phyloP scores from a whole-genome alignment of 1,140 invertebrate genomes.

The Caenorhabditis latens region DNA sequence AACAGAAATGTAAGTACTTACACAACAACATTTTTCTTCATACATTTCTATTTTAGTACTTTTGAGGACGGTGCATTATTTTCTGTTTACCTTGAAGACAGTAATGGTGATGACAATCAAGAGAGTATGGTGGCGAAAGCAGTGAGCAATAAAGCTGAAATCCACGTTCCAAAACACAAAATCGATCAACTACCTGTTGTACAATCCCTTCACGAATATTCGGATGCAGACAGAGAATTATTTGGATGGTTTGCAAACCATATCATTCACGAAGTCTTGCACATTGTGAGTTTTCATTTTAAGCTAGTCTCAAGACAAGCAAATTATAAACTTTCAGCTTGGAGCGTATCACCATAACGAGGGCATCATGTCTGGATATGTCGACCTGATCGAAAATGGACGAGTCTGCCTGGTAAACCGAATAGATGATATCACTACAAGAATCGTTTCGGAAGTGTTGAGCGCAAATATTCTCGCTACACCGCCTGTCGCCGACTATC shows the following conservation, averaged over 20 bases:
- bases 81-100: neutral
- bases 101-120: neutral
- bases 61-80: neutral
- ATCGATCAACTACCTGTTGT: neutral
- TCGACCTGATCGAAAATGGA: neutral
- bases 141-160: neutral
- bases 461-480: neutral
- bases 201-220: neutral
- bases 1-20: no score
- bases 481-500: neutral
- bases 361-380: conserved; percentile 15
- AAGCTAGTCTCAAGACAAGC: neutral
- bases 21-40: no score
- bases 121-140: neutral
- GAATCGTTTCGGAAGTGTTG: neutral
- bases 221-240: neutral
- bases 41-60: no score
- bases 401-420: neutral
- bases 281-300: conserved; percentile 5
- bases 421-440: neutral
- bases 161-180: neutral
- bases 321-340: neutral
- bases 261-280: conserved; percentile 10
- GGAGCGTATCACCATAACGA: neutral
- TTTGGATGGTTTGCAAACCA: neutral